Percentiles rank a stretch among this genome's conserved stretches.
Evolutionary conservation across 2,797 vertebrate genomes (phyloP).

Genomic region (Rhinoraja longicauda): DNA sequence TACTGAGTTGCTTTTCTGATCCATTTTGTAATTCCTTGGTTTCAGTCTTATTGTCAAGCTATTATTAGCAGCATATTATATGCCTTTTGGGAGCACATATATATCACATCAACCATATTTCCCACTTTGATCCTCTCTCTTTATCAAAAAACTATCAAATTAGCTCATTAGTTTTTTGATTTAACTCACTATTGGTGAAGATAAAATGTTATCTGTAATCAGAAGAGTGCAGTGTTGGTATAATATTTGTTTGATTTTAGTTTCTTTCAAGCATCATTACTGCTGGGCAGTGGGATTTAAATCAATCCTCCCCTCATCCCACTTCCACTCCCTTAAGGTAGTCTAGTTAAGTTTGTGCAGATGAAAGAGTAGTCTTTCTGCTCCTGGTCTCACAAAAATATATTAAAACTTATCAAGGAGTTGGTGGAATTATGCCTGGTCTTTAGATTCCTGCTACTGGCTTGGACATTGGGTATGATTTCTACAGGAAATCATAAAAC

Average conservation of each 20-base stretch:
- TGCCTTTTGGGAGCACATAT: too few relatives aligned
- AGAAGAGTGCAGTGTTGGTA: neutral
- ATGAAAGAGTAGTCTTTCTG: neutral
- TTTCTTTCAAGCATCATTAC: neutral
- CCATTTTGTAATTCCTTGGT: too few relatives aligned
- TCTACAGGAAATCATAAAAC: neutral
- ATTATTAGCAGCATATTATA: too few relatives aligned
- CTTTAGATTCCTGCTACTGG: neutral
- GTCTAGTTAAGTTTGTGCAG: neutral
- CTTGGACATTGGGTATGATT: neutral
- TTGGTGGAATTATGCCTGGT: neutral
- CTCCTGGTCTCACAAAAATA: neutral
- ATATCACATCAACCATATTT: too few relatives aligned
- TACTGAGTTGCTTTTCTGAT: too few relatives aligned
- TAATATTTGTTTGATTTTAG: neutral
- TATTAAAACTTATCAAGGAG: neutral
- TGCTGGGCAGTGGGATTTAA: neutral
- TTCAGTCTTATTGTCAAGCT: too few relatives aligned
- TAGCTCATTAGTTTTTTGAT: too few relatives aligned
- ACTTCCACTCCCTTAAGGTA: neutral
- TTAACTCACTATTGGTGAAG: neutral
- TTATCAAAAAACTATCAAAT: too few relatives aligned
- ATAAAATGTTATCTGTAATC: neutral
- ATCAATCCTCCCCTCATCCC: neutral
- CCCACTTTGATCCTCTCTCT: too few relatives aligned